Conservation (phyloP, 1,140 invertebrate species). For the Lordiphosa clarofinis region DNA sequence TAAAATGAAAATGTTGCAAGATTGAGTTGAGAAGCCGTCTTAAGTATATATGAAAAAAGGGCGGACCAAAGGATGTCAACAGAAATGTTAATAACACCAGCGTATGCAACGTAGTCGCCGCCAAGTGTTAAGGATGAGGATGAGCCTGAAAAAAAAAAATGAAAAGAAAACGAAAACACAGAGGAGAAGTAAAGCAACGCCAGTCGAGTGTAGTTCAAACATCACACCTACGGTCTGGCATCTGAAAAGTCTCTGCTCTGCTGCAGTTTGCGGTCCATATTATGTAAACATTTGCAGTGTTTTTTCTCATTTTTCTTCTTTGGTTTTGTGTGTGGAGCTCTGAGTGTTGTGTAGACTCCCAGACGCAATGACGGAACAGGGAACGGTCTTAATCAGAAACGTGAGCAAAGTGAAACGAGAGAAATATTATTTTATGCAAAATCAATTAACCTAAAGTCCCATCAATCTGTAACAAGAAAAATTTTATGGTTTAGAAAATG, state of each 20-base stretch:
- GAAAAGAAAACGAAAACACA: conserved; percentile 28
- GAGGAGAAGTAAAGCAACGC: conserved; percentile 30
- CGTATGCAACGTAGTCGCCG: conserved; percentile 19
- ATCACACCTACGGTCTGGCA: conserved; percentile 59
- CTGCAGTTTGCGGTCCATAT: conserved; percentile 42
- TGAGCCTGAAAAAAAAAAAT: conserved; percentile 45
- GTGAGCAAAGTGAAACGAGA: conserved; percentile 24
- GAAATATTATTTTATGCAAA: conserved; percentile 6
- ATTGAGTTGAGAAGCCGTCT: conserved; percentile 47
- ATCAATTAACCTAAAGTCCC: conserved; percentile 1
- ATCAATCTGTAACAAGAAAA: too few relatives aligned
- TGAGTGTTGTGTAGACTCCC: conserved; percentile 28
- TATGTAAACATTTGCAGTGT: conserved; percentile 62
- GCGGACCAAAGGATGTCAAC: conserved; percentile 62
- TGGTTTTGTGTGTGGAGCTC: conserved; percentile 2
- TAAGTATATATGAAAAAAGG: conserved; percentile 41
- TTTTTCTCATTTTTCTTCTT: conserved; percentile 23
- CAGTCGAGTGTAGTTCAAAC: conserved; percentile 71
- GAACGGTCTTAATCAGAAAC: conserved; percentile 30
- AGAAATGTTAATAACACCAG: conserved; percentile 69
- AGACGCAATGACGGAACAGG: conserved; percentile 5
- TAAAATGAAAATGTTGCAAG: conserved; percentile 59
- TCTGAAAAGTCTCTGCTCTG: conserved; percentile 27
- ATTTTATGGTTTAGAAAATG: too few relatives aligned
- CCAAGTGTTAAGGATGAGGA: conserved; percentile 38